phyloP scores from a whole-genome alignment of 2,113 vertebrate species.

The Laticauda laticaudata region DNA sequence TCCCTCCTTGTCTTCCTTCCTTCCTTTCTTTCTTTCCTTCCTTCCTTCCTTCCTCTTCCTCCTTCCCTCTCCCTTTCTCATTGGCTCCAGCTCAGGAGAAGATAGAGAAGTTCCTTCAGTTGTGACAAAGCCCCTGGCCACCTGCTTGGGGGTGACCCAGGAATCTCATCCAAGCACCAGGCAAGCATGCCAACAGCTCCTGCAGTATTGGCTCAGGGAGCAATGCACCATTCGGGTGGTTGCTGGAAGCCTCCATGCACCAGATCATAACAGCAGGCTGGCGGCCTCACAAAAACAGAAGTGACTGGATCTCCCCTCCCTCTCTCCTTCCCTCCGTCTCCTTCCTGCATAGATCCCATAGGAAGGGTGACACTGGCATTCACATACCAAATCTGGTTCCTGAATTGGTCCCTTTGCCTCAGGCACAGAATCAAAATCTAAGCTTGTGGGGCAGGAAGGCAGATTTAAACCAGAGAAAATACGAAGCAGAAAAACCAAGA shows the following conservation, averaged over 20 bases:
- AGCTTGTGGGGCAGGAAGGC: background rate
- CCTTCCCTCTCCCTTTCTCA: no score
- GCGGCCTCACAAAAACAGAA: background rate
- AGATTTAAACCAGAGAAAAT: background rate
- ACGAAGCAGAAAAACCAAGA: no score
- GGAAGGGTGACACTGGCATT: background rate
- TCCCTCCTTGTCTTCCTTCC: no score
- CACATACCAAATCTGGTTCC: background rate
- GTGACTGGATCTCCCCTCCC: fast-evolving
- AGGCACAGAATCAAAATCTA: background rate
- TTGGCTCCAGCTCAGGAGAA: background rate
- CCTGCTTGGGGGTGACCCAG: background rate
- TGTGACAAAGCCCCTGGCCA: background rate
- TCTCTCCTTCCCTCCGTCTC: background rate
- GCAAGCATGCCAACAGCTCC: background rate
- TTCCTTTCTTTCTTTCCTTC: no score
- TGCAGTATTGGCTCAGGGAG: background rate
- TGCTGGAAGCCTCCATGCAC: background rate
- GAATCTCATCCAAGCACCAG: background rate
- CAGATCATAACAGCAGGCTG: background rate
- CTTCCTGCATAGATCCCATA: background rate
- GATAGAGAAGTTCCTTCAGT: background rate
- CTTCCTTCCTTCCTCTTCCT: no score
- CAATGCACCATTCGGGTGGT: background rate
- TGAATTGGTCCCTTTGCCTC: background rate